Evolutionary conservation across 1,140 invertebrate genomes (phyloP), one percentile per base, ranked within the genome.

Genomic region (Aphelenchoides besseyi): DNA sequence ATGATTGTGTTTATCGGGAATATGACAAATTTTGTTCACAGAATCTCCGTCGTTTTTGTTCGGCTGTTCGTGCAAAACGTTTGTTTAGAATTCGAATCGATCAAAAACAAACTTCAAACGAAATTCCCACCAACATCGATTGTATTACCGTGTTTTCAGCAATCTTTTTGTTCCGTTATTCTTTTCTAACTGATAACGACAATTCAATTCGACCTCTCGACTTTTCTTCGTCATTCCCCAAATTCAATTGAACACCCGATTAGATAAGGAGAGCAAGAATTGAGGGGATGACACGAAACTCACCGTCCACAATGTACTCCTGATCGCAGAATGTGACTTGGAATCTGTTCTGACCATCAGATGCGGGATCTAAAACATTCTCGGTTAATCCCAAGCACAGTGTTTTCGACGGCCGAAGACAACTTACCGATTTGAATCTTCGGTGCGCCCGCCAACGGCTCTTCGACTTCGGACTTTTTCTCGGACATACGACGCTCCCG

Each of bases 291-390:
- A 12, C 41, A 23, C 41, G 18, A 2, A 16, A 69, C 67, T 68
- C 33, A 69, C 67, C 67, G 61, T 69, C 67, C n/a, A 69, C 67
- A 29, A 69, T 69, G 29, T 69, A 69, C 29, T 68, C 57, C 29
- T 69, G 67, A 69, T 69, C 67, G 16, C 66, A 69, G 29, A 69
- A 69, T 12, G 67, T 69, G 18, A 69, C 67, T 71, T 69, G 61
- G 3, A 69, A 70, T 30, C 67, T 64, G 55, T 33, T 33, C 26
- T 59, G 55, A 8, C 55, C 32, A 33, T 59, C 55, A 12, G 55
- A 23, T 29, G 55, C 55, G 55, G 55, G 18, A 23, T 59, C 55
- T 59, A 33, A n/a, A n/a, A n/a, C n/a, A n/a, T n/a, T n/a, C n/a
- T n/a, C n/a, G n/a, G n/a, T n/a, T n/a, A n/a, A n/a, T n/a, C n/a